Base-by-base conservation (phyloP, 2,113 vertebrate species). In the Synchiropus splendidus region DNA sequence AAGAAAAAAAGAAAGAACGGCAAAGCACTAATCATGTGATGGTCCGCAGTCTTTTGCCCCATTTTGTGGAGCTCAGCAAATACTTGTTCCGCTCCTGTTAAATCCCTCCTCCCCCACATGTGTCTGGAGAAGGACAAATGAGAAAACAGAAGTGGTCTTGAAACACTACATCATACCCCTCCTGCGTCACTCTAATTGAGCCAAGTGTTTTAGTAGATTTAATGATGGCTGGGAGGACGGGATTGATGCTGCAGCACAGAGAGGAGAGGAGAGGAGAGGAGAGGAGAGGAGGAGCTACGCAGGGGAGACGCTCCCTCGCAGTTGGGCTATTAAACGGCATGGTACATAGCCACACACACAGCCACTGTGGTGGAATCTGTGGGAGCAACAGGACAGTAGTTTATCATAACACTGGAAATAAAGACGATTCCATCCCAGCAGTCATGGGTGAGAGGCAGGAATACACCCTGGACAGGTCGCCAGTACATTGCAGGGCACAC, bases 1-100 rank as follows among this genome's bases (percentile, higher is more conserved):
- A 49, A 58, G 46, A 45, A 42, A 54, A 48, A 50, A 21, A 6
- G 9, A 36, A 42, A 58, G 42, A 53, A 47, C 42, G 36, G 45
- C 38, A 47, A 64, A 54, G 55, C 58, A 61, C 67, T 78, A 81
- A 83, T 79, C 67, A 77, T 80, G 73, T 80, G 77, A 81, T 71
- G 62, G 74, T 79, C 81, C 83, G 82, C 83, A 84, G 83, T 83
- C 74, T 79, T 84, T 79, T 79, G 58, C 58, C 59, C 52, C 62
- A 65, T 85, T 83, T 75, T 86, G 85, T 85, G 57, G 58, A 80
- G 74, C 81, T 85, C 83, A 85, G 85, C 83, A 85, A 76, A 81
- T 83, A 74, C 67, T 67, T 10, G 35, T 74, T 76, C 60, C 76
- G 67, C 63, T 58, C 59, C 69, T 45, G 56, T 39, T 38, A 49